These are phyloP conservation scores for Pachliopta kotzebuea DNA, from an alignment of 2,888 invertebrate species.

Conservation along the genomic window DNA sequence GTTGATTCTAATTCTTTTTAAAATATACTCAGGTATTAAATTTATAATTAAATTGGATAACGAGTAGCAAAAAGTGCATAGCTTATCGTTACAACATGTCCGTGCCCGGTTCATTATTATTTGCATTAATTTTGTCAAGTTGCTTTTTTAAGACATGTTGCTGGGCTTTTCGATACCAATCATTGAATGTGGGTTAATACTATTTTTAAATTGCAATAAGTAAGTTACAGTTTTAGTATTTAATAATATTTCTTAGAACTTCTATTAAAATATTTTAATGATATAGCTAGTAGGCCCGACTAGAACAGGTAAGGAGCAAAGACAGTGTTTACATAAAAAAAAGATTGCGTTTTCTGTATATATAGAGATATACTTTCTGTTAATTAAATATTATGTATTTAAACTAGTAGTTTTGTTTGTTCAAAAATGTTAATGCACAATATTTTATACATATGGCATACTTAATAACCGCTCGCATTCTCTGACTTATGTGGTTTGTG, in stretches of 20 bases:
- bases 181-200: background rate
- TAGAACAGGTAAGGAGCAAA: too few species aligned
- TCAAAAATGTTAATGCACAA: too few species aligned
- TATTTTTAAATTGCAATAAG: conserved; percentile 6
- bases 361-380: too few species aligned
- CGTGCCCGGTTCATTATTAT: conserved; percentile 33
- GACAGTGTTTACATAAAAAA: too few species aligned
- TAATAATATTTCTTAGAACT: background rate
- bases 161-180: conserved; percentile 8
- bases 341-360: too few species aligned
- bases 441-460: too few species aligned
- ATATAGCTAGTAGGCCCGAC: background rate
- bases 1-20: too few species aligned
- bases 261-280: background rate
- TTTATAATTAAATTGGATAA: background rate
- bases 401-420: too few species aligned
- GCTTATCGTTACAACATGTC: conserved; percentile 35
- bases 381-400: too few species aligned
- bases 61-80: conserved; percentile 19
- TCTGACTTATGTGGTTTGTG: too few species aligned
- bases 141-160: conserved; percentile 23
- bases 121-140: conserved; percentile 32
- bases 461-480: too few species aligned
- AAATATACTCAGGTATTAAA: too few species aligned
- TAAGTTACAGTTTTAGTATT: background rate